Evolutionary conservation across 2,888 invertebrate genomes (phyloP).

Genomic region (Cephus rjabovi): DNA sequence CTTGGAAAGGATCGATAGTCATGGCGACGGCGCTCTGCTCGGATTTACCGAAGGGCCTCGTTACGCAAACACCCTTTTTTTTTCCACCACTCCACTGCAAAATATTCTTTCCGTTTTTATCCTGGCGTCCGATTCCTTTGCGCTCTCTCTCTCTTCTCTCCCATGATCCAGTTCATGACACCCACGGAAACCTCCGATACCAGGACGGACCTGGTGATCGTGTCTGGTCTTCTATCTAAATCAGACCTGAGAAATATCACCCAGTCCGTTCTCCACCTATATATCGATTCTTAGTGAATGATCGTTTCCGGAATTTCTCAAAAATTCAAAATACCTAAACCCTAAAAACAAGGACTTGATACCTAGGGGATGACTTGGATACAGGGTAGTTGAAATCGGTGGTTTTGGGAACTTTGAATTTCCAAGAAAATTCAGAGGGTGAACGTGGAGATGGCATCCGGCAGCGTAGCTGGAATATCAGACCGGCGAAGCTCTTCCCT

Average conservation of each 20-base stretch:
- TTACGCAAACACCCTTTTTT: conserved; percentile 30
- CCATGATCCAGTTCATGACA: background rate
- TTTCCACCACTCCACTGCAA: background rate
- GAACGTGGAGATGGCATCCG: background rate
- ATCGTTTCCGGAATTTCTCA: background rate
- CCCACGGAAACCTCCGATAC: background rate
- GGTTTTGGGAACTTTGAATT: background rate
- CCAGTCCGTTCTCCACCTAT: background rate
- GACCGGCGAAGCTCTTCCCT: conserved; percentile 11
- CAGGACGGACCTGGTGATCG: background rate
- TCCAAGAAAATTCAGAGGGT: background rate
- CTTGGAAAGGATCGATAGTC: conserved; percentile 47
- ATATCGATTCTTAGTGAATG: background rate
- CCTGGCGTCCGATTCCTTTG: background rate
- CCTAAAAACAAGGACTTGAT: background rate
- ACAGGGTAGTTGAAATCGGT: background rate
- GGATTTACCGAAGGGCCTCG: conserved; percentile 42
- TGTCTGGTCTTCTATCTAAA: background rate
- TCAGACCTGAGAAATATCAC: background rate
- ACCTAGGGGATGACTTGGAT: background rate
- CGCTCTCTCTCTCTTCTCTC: background rate
- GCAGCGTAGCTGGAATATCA: conserved; percentile 16
- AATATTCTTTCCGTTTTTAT: background rate
- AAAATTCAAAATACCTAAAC: background rate
- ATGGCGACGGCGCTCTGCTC: conserved; percentile 48